phyloP scores from a whole-genome alignment of 1,140 invertebrate genomes.

The Halotydeus destructor region DNA sequence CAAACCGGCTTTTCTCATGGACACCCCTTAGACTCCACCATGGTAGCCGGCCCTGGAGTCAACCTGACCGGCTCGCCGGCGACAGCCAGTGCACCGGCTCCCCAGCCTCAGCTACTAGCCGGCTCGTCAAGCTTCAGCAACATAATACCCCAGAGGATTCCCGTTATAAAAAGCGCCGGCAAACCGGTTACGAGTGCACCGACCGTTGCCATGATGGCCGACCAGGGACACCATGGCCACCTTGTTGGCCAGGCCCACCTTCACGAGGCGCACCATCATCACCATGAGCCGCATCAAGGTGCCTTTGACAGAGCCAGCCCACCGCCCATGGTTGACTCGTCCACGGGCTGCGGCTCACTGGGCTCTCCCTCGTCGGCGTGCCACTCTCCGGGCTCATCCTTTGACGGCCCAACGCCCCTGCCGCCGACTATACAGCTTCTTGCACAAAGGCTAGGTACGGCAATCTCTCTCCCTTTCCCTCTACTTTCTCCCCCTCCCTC shows the following conservation, averaged over 20 bases:
- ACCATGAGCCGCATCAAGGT: conserved; percentile 2
- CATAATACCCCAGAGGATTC: background rate
- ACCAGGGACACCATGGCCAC: no score
- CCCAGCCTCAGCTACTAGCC: no score
- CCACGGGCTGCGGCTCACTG: background rate
- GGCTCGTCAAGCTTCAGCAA: background rate
- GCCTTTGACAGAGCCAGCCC: background rate
- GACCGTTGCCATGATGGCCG: no score
- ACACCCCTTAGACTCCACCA: no score
- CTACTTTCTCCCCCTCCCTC: background rate
- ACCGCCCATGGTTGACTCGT: background rate
- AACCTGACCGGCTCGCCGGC: background rate
- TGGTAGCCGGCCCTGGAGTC: background rate
- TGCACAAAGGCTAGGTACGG: conserved; percentile 13
- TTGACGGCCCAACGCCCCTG: background rate
- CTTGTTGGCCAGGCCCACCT: background rate
- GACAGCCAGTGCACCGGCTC: no score
- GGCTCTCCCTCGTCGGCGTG: background rate
- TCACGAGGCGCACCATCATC: background rate
- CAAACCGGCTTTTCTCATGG: no score
- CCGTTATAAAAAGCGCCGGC: background rate
- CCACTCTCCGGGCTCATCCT: background rate
- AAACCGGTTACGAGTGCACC: no score
- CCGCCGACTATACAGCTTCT: conserved; percentile 9
- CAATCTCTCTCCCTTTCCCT: background rate